Evolutionary conservation across 2,797 vertebrate species (phyloP), one percentile per base, ranked within the genome.

Genomic region (Acanthurus lineatus): DNA sequence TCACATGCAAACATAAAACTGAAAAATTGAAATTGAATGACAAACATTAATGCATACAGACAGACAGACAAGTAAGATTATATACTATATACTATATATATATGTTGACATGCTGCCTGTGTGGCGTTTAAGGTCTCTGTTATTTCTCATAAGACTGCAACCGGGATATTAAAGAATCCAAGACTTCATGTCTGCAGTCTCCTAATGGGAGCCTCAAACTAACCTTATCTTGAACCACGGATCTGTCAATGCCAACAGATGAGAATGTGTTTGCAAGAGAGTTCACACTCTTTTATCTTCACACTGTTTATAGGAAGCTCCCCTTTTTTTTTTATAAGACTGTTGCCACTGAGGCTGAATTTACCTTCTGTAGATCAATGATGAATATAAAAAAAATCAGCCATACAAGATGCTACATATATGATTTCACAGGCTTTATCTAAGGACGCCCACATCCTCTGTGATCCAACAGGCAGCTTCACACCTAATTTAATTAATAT

Each of bases 191-290:
- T 63, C 38, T 16, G 51, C 22, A 1, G 66, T 56, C 67, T 86
- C 82, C 60, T 86, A 88, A 90, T 83, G 79, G 83, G 79, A 86
- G 79, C 63, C 78, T 87, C 77, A 60, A 73, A 85, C 79, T 81
- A 80, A 82, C 79, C 78, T 76, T 10, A 60, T 61, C 74, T 11
- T 16, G 60, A 77, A 71, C 84, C 76, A 58, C 75, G 73, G 78
- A 89, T 92, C 91, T 87, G 81, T 88, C 84, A 90, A 52, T 45
- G 22, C 68, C 53, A 67, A 79, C 70, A 76, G 67, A 79, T 20
- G 75, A 88, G 86, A 77, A 61, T 52, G 79, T 56, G 81, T 81
- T 76, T 56, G 49, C 70, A 58, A 69, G 49, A 59, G 15, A 14
- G 48, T 61, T 88, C 57, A 48, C 64, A 68, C 78, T 25, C 25